Evolutionary conservation across 1,140 invertebrate genomes (phyloP).

Genomic region (Eumeta japonica): DNA sequence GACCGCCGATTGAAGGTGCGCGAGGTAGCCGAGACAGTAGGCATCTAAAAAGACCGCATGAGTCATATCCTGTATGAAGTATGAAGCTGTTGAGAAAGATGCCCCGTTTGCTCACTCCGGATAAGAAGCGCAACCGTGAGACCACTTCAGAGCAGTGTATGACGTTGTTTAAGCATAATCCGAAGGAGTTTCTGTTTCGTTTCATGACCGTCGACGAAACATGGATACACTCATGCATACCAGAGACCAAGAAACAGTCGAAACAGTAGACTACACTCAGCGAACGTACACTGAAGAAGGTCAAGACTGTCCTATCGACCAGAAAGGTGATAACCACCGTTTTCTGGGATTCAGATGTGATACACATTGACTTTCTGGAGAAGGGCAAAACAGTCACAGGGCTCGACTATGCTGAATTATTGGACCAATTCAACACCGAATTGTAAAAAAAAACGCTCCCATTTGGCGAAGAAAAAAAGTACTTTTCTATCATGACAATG

Average conservation of each 20-base stretch:
- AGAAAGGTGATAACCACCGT: slow-evolving; percentile 21
- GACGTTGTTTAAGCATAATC: slow-evolving; percentile 28
- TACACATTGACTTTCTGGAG: slow-evolving; percentile 20
- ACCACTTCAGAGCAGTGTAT: slow-evolving; percentile 25
- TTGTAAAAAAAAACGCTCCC: too few species aligned
- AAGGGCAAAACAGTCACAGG: slow-evolving; percentile 27
- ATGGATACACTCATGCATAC: slow-evolving; percentile 39
- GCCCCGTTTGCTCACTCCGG: slow-evolving; percentile 25
- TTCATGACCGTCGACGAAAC: slow-evolving; percentile 35
- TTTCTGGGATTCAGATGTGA: slow-evolving; percentile 31
- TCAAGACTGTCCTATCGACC: slow-evolving; percentile 24
- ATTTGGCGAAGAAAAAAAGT: too few species aligned
- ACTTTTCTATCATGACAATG: slow-evolving; percentile 29
- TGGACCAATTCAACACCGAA: too few species aligned
- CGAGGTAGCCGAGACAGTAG: slow-evolving; percentile 20
- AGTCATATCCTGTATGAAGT: too few species aligned
- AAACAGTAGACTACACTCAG: slow-evolving; percentile 16
- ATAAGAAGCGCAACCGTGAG: slow-evolving; percentile 25
- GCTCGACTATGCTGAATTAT: slow-evolving; percentile 16
- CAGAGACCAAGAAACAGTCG: slow-evolving; percentile 28
- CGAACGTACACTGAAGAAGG: slow-evolving; percentile 26
- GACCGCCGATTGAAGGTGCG: slow-evolving; percentile 22
- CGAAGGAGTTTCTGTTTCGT: slow-evolving; percentile 24
- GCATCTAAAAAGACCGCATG: slow-evolving; percentile 16
- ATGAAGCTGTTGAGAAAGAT: too few species aligned